Conservation (phyloP, 2,113 vertebrate species). For the Mastomys natalensis region DNA sequence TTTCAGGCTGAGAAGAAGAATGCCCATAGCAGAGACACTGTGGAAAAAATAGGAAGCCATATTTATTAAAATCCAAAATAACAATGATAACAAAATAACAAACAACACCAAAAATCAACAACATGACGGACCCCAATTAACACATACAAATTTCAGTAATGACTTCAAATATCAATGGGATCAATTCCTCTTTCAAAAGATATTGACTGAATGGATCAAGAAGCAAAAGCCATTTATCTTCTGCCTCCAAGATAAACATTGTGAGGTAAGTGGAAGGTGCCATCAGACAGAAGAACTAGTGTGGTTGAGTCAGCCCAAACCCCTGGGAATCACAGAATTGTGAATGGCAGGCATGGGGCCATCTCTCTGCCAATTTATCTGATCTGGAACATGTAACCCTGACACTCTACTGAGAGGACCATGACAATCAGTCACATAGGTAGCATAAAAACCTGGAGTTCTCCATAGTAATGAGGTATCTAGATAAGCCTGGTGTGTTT, state of each 20-base stretch:
- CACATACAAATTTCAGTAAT: background rate
- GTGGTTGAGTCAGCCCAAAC: too few relatives aligned
- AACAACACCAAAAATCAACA: background rate
- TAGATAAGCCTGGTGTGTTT: too few relatives aligned
- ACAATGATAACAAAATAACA: background rate
- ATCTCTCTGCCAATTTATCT: too few relatives aligned
- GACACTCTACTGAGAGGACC: too few relatives aligned
- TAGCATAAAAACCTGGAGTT: too few relatives aligned
- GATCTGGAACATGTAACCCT: too few relatives aligned
- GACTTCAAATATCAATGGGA: background rate
- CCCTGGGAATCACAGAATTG: too few relatives aligned
- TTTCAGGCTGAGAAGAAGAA: background rate
- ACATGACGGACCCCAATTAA: background rate
- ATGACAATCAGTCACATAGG: too few relatives aligned
- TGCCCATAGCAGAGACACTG: background rate
- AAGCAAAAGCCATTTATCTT: background rate
- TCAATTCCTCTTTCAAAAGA: background rate
- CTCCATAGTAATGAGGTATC: too few relatives aligned
- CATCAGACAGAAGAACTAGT: too few relatives aligned
- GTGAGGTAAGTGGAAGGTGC: too few relatives aligned
- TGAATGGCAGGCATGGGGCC: too few relatives aligned
- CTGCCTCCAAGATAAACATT: background rate
- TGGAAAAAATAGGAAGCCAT: background rate
- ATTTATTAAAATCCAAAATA: background rate
- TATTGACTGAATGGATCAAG: background rate